These are phyloP conservation scores for Sebastes minor DNA, from an alignment of 2,797 vertebrate species.

Conservation along the genomic window DNA sequence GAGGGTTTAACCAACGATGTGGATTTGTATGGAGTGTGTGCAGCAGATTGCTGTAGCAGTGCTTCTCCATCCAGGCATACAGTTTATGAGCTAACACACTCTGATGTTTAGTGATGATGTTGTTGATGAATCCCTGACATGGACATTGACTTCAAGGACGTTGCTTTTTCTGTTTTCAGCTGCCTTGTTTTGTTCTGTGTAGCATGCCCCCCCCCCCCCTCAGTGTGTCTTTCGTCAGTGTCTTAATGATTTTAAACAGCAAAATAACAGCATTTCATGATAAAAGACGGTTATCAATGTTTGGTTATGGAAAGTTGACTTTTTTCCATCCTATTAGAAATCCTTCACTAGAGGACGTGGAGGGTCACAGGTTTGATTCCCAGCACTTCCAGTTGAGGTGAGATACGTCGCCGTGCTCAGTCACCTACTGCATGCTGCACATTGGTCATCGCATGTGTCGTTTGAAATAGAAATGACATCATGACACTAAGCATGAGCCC, in stretches of 20 bases:
- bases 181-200: slow-evolving; percentile 32
- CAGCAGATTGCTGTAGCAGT: neutral
- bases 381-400: slow-evolving; percentile 86
- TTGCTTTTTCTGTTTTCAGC: neutral
- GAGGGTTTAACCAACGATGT: neutral
- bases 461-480: neutral
- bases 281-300: neutral
- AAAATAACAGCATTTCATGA: neutral
- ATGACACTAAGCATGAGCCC: neutral
- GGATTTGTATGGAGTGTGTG: slow-evolving; percentile 1
- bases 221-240: neutral
- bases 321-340: slow-evolving; percentile 76
- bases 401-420: slow-evolving; percentile 36
- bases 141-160: neutral
- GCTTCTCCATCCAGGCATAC: neutral
- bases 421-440: slow-evolving; percentile 20
- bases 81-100: neutral
- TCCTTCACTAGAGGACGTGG: slow-evolving; percentile 81
- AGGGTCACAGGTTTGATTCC: slow-evolving; percentile 83
- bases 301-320: slow-evolving; percentile 36
- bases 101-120: neutral
- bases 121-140: neutral
- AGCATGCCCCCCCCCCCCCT: neutral
- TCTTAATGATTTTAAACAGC: neutral
- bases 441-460: neutral